Conservation (phyloP, 30 jellyfish, hydroid and myxozoan genomes). For the Turritopsis rubra region DNA sequence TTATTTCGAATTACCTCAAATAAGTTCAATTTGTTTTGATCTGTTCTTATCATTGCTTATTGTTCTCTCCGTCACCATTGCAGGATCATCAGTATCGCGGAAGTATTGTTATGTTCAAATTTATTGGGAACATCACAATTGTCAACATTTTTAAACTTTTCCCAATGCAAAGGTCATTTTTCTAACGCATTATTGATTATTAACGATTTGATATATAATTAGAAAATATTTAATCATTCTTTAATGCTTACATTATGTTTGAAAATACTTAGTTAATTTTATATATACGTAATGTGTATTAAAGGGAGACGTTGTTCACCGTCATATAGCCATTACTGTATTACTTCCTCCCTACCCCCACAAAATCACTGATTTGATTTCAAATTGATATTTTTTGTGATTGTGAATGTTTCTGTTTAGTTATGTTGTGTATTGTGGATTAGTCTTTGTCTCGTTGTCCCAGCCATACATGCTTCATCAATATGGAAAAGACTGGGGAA, state of each 20-base stretch:
- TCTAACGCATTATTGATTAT: neutral
- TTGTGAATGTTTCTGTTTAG: conserved; percentile 25
- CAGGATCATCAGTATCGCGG: neutral
- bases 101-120: neutral
- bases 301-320: no score
- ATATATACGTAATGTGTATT: neutral
- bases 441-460: conserved; percentile 57
- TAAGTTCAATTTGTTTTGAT: no score
- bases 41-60: neutral
- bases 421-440: conserved; percentile 64
- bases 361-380: no score
- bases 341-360: no score
- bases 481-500: conserved; percentile 71
- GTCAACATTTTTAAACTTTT: neutral
- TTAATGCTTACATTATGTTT: neutral
- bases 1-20: neutral
- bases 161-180: neutral
- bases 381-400: no score
- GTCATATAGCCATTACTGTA: no score
- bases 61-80: neutral
- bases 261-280: neutral
- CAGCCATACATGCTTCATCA: conserved; percentile 73
- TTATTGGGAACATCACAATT: no score
- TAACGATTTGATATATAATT: neutral
- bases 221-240: neutral